Conservation (phyloP, 2,797 vertebrate species). For the Cirrhinus mrigala region DNA sequence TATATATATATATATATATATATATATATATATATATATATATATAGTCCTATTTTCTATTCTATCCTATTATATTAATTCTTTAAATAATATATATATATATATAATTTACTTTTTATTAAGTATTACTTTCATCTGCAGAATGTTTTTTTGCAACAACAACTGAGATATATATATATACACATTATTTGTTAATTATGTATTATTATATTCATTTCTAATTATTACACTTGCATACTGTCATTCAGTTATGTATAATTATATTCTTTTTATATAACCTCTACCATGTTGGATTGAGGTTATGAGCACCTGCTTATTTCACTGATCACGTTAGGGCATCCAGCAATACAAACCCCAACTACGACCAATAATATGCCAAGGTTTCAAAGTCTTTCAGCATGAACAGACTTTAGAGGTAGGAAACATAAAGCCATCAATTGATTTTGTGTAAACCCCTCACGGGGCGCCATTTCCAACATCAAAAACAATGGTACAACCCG, state of each 20-base stretch:
- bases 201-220: not conserved
- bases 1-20: too few relatives aligned
- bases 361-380: not conserved
- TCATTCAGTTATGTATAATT: not conserved
- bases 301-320: not conserved
- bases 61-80: too few relatives aligned
- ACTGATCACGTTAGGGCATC: not conserved
- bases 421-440: not conserved
- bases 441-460: slow-evolving; percentile 9
- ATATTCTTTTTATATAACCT: not conserved
- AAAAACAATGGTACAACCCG: not conserved
- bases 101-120: too few relatives aligned
- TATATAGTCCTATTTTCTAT: too few relatives aligned
- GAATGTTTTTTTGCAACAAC: too few relatives aligned
- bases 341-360: not conserved
- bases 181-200: not conserved
- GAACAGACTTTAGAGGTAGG: not conserved
- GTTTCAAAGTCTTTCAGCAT: not conserved
- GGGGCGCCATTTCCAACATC: not conserved
- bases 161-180: too few relatives aligned
- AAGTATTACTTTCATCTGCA: too few relatives aligned
- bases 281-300: not conserved
- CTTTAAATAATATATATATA: too few relatives aligned
- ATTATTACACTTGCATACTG: not conserved
- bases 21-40: too few relatives aligned